These are phyloP conservation scores for Laticauda laticaudata DNA, from an alignment of 2,113 vertebrate genomes.

Conservation along the genomic window DNA sequence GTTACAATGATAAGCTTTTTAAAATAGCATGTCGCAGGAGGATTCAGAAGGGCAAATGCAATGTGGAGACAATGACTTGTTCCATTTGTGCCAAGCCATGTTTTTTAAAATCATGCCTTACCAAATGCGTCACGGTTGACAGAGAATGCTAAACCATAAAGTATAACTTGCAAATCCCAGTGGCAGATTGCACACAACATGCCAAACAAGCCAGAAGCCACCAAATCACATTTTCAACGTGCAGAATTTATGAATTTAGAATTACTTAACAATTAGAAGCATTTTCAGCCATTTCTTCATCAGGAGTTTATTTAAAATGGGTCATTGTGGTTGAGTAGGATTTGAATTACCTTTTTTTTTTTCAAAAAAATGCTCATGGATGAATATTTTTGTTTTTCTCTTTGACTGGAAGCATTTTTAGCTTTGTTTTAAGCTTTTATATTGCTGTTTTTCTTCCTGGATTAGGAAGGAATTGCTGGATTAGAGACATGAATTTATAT, in stretches of 20 bases:
- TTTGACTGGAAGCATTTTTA: background rate
- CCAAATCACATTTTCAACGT: background rate
- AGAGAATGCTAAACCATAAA: background rate
- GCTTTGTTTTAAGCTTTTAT: background rate
- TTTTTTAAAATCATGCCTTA: background rate
- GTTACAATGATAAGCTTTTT: too few relatives aligned
- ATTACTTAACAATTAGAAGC: background rate
- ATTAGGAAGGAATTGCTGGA: too few relatives aligned
- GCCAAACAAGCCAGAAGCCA: background rate
- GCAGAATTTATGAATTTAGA: background rate
- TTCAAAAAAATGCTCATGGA: too few relatives aligned
- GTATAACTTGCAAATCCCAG: background rate
- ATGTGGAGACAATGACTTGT: background rate
- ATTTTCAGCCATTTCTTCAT: background rate
- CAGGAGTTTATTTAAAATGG: background rate
- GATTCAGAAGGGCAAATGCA: background rate
- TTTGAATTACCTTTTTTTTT: background rate
- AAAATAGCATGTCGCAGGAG: too few relatives aligned
- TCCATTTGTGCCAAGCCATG: background rate
- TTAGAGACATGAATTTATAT: background rate
- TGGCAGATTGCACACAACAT: background rate
- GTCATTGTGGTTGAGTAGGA: background rate
- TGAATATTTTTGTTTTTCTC: background rate
- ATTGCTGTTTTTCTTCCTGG: background rate
- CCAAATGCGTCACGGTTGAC: background rate